Evolutionary conservation across 1,140 invertebrate genomes (phyloP).

Genomic region (Drosophila repletoides): DNA sequence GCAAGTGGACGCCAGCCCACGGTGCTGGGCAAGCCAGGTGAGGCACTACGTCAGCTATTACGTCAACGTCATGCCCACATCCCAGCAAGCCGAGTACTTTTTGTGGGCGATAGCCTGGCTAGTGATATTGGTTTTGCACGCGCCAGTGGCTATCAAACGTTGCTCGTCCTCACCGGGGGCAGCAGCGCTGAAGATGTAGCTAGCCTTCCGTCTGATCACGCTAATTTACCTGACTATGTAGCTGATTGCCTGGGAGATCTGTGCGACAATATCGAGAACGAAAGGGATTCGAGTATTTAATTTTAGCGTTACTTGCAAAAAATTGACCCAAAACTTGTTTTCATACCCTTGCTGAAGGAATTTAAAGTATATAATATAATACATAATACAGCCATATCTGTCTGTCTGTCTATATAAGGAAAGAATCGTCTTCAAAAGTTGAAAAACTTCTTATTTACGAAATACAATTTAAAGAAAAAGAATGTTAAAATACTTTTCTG

Average conservation of each 20-base stretch:
- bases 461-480: too few species aligned
- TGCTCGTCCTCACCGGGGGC: conserved; percentile 83
- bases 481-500: too few species aligned
- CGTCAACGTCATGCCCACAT: conserved; percentile 79
- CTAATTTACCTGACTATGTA: conserved; percentile 78
- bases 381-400: too few species aligned
- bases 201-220: conserved; percentile 26
- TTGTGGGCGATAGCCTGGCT: conserved; percentile 85
- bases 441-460: too few species aligned
- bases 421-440: too few species aligned
- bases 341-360: too few species aligned
- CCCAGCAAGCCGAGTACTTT: conserved; percentile 84
- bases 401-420: too few species aligned
- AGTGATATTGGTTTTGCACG: conserved; percentile 84
- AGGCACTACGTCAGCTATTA: conserved; percentile 81
- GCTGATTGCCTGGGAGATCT: conserved; percentile 72
- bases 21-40: conserved; percentile 84
- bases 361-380: too few species aligned
- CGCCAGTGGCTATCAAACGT: conserved; percentile 83
- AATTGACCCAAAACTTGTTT: too few species aligned
- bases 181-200: conserved; percentile 70
- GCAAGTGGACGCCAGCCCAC: conserved; percentile 82
- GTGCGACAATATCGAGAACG: background rate
- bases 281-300: too few species aligned
- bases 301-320: too few species aligned